Percentiles rank a stretch among this genome's conserved stretches.
Evolutionary conservation across 1,140 invertebrate species (phyloP).

Genomic region (Drosophila paulistorum): DNA sequence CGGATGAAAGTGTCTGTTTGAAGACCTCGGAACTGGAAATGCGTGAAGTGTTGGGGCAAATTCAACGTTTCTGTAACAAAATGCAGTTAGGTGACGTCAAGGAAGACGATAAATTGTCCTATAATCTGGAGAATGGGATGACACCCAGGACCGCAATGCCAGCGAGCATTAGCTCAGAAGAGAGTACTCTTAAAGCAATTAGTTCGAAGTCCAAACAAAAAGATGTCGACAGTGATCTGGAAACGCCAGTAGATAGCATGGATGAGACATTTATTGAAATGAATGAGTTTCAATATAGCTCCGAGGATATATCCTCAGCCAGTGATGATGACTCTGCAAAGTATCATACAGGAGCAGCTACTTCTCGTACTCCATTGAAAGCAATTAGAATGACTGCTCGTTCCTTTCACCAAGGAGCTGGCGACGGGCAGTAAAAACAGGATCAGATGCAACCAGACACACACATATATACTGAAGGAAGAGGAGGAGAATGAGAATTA

Average conservation of each 20-base stretch:
- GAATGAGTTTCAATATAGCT: slow-evolving; percentile 65
- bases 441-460: background rate
- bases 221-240: slow-evolving; percentile 32
- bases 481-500: background rate
- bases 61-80: slow-evolving; percentile 66
- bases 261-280: slow-evolving; percentile 55
- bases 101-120: slow-evolving; percentile 20
- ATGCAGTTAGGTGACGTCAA: slow-evolving; percentile 49
- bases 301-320: slow-evolving; percentile 62
- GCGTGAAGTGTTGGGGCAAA: slow-evolving; percentile 64
- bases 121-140: slow-evolving; percentile 22
- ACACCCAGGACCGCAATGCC: background rate
- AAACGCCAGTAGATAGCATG: slow-evolving; percentile 57
- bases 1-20: slow-evolving; percentile 46
- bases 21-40: slow-evolving; percentile 68
- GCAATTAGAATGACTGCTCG: slow-evolving; percentile 1
- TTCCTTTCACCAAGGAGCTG: slow-evolving; percentile 57
- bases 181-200: background rate
- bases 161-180: background rate
- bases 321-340: slow-evolving; percentile 55
- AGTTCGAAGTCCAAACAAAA: slow-evolving; percentile 18
- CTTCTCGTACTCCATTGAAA: slow-evolving; percentile 29
- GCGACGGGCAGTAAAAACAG: slow-evolving; percentile 55
- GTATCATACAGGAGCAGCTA: slow-evolving; percentile 41
- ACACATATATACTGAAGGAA: slow-evolving; percentile 12